phyloP scores from a whole-genome alignment of 2,888 invertebrate species.

The Crematogaster levior region DNA sequence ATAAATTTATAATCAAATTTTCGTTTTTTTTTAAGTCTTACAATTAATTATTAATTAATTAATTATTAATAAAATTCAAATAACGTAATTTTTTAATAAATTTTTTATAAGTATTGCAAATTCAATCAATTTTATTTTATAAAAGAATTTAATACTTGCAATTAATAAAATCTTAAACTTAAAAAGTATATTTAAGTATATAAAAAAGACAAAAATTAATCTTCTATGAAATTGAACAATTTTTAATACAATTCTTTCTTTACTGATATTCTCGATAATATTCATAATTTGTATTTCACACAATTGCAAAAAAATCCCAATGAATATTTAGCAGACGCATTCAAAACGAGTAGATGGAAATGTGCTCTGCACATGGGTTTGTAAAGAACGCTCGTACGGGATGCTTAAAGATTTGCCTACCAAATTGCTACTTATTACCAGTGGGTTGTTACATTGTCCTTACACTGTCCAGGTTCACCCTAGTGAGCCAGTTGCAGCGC shows the following conservation, averaged over 20 bases:
- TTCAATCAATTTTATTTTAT: too few relatives aligned
- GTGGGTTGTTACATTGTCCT: constrained; percentile 77
- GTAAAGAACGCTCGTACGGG: constrained; percentile 56
- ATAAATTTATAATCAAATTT: neutral
- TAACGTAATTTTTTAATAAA: neutral
- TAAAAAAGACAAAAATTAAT: neutral
- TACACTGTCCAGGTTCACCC: neutral
- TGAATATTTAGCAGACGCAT: constrained; percentile 15
- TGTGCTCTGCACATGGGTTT: neutral
- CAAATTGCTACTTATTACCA: constrained; percentile 78
- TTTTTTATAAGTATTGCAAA: neutral
- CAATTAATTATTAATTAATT: neutral
- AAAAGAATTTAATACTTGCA: too few relatives aligned
- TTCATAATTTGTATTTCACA: neutral
- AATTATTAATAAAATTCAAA: neutral
- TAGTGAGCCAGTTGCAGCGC: neutral
- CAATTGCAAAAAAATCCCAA: neutral
- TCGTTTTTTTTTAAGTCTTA: neutral
- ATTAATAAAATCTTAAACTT: too few relatives aligned
- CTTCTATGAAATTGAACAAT: neutral
- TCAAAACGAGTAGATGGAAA: neutral
- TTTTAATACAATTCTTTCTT: neutral
- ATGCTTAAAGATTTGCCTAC: constrained; percentile 70
- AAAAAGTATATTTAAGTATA: neutral
- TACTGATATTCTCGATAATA: neutral